phyloP scores from a whole-genome alignment of 2,113 vertebrate genomes.

The Apeltes quadracus region DNA sequence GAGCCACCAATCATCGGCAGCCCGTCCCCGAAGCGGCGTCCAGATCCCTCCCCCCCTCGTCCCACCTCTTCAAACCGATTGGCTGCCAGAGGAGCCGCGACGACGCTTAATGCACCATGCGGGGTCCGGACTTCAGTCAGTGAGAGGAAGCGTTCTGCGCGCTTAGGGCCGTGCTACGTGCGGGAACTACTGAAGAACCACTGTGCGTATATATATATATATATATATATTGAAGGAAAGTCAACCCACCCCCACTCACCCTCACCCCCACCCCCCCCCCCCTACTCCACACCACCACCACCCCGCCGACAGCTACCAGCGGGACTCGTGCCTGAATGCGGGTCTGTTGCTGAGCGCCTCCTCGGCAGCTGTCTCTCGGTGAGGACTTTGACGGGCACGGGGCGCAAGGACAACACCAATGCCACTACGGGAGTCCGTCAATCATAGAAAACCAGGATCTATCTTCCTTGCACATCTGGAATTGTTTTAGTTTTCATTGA shows the following conservation, averaged over 20 bases:
- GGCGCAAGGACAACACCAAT: constrained; percentile 75
- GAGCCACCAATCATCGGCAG: constrained; percentile 75
- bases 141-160: constrained; percentile 75
- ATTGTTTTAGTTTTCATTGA: constrained; percentile 27
- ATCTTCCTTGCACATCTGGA: constrained; percentile 59
- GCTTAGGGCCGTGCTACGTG: constrained; percentile 56
- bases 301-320: constrained; percentile 9
- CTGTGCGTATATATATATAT: constrained; percentile 25
- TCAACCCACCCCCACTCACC: background rate
- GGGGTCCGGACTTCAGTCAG: constrained; percentile 93
- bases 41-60: constrained; percentile 78
- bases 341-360: constrained; percentile 55
- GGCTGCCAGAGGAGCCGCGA: constrained; percentile 91
- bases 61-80: constrained; percentile 79
- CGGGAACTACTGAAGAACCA: constrained; percentile 56
- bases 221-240: constrained; percentile 12
- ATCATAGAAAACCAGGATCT: constrained; percentile 70
- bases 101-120: constrained; percentile 98
- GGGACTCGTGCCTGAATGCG: constrained; percentile 43
- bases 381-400: constrained; percentile 67
- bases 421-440: constrained; percentile 66
- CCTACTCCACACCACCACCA: too few species aligned
- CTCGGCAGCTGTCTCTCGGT: constrained; percentile 39
- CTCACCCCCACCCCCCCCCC: too few species aligned
- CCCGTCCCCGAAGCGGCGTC: constrained; percentile 67